phyloP scores from a whole-genome alignment of 2,113 vertebrate species.

The Microcebus lehilahytsara region DNA sequence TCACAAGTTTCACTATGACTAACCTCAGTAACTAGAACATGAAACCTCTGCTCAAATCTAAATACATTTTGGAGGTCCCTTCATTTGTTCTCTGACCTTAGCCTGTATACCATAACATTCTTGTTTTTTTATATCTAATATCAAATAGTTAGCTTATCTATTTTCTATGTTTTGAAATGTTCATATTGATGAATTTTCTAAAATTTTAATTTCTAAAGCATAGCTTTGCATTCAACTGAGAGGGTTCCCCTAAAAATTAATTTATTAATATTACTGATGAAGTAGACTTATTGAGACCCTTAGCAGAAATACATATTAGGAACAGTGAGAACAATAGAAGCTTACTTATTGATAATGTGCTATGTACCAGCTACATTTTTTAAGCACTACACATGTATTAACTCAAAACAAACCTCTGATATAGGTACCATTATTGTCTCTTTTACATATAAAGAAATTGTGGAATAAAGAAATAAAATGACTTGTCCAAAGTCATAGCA shows the following conservation, averaged over 20 bases:
- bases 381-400: not conserved
- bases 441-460: not conserved
- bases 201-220: slow-evolving; percentile 7
- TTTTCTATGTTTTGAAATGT: not conserved
- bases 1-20: not conserved
- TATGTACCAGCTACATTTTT: not conserved
- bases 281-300: not conserved
- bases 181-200: not conserved
- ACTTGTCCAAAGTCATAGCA: not conserved
- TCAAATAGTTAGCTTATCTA: not conserved
- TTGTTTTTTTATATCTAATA: not conserved
- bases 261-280: not conserved
- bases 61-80: not conserved
- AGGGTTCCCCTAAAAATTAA: not conserved
- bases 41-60: not conserved
- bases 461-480: not conserved
- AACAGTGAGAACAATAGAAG: not conserved
- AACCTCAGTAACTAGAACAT: not conserved
- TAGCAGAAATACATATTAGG: not conserved
- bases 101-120: not conserved
- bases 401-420: not conserved
- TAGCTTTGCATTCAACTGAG: not conserved
- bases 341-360: not conserved
- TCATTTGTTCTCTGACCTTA: not conserved
- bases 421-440: not conserved